Evolutionary conservation across 2,113 vertebrate species (phyloP).

Genomic region (Gambusia affinis): DNA sequence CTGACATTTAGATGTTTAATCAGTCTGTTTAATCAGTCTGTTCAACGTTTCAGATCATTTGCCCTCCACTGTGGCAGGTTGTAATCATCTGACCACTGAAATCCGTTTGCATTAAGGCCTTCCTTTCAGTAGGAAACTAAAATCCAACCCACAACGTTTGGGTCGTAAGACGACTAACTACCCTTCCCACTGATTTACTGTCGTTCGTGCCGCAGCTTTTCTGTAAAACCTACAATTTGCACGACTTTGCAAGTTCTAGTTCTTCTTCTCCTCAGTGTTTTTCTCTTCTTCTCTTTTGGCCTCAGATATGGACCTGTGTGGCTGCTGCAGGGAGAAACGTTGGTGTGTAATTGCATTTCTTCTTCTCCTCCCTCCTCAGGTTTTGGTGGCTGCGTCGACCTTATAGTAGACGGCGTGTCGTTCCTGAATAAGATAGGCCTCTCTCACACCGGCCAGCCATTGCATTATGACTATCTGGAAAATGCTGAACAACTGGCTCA

Average conservation of each 20-base stretch:
- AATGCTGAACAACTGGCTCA: constrained; percentile 79
- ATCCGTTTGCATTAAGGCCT: too few relatives aligned
- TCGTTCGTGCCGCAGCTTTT: too few relatives aligned
- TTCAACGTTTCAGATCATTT: too few relatives aligned
- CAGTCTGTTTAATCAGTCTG: too few relatives aligned
- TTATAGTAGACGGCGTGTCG: constrained; percentile 81
- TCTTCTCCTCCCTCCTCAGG: constrained; percentile 60
- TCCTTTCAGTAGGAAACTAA: too few relatives aligned
- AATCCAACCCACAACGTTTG: too few relatives aligned
- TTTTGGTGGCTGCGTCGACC: constrained; percentile 86
- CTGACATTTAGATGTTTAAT: too few relatives aligned
- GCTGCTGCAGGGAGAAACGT: neutral
- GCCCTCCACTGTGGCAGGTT: too few relatives aligned
- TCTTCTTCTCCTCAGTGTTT: neutral
- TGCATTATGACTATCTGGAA: constrained; percentile 83
- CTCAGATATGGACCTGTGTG: neutral
- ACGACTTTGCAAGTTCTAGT: neutral
- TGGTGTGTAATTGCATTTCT: neutral
- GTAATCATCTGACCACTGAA: too few relatives aligned
- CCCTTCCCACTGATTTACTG: too few relatives aligned
- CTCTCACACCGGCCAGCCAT: constrained; percentile 68
- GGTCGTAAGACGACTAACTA: too few relatives aligned
- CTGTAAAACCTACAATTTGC: neutral
- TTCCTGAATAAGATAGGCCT: constrained; percentile 82
- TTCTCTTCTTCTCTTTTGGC: neutral